Conservation (phyloP, 2,888 invertebrate genomes). For the Mechanitis mazaeus region DNA sequence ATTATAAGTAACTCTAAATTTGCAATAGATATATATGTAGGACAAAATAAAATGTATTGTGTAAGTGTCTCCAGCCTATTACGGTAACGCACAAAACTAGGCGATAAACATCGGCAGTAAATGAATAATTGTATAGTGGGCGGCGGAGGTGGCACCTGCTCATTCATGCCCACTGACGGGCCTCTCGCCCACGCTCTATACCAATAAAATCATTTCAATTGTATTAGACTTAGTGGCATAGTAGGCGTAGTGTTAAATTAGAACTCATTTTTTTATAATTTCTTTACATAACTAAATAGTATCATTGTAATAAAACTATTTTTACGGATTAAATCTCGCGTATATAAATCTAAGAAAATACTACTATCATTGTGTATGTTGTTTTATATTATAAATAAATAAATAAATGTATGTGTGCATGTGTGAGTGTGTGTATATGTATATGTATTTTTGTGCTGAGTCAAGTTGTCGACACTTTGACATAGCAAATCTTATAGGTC, state of each 20-base stretch:
- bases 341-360: no score
- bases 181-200: constrained; percentile 28
- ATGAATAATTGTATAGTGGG: constrained; percentile 43
- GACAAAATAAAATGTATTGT: neutral
- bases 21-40: neutral
- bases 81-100: constrained; percentile 17
- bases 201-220: constrained; percentile 32
- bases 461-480: no score
- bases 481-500: no score
- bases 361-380: no score
- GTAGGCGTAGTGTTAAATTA: constrained; percentile 23
- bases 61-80: constrained; percentile 6
- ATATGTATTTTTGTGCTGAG: no score
- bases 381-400: no score
- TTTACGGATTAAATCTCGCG: no score
- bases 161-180: constrained; percentile 42
- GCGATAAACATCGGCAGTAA: constrained; percentile 39
- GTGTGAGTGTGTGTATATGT: no score
- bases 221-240: constrained; percentile 25
- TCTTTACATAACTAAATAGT: neutral
- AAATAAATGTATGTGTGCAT: no score
- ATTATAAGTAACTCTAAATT: neutral
- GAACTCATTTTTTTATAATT: constrained; percentile 16
- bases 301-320: no score
- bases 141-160: constrained; percentile 48